Evolutionary conservation across 1,140 invertebrate genomes (phyloP), one percentile per base, ranked within the genome.

Genomic region (Pachypsylla venusta): DNA sequence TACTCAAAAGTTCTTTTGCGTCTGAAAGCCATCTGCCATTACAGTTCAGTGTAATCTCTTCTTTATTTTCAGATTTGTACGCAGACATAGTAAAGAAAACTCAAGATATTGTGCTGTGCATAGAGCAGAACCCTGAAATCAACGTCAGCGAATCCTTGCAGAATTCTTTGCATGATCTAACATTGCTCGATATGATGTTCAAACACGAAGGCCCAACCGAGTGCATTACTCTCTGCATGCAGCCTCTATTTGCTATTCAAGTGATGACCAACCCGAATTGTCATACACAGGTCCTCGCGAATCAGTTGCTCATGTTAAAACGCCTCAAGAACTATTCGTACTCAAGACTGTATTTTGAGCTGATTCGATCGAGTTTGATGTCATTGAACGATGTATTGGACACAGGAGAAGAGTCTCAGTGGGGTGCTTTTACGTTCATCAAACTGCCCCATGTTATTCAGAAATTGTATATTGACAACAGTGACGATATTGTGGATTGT

Each of bases 381-480:
- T 89, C 87, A n/a, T 71, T 96, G 1, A 81, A 88, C 65, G 84
- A 90, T 70, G 82, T 81, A 1, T 81, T 83, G 54, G 83, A 83
- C 62, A 79, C 78, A 2, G 74, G 78, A 14, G 83, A 89, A 67
- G 89, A 93, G 65, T 82, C 90, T 1, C 82, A 92, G 66, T 96
- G 92, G 89, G 87, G 87, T 20, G 89, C 90, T 19, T 94, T 95
- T 68, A 89, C 85, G 12, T 94, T 94, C 70, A 75, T 96, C 0
- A 94, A 94, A 75, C 77, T 95, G 57, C 88, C 88, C 2, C 79
- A 85, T 65, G 81, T 89, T 57, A 75, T 90, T 13, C 80, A 81
- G 58, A 81, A 85, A 62, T 67, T 89, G 12, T 79, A 85, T 59
- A 73, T 58, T 30, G 28, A 53, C 40, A 66, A 59, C 59, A 84